phyloP scores from a whole-genome alignment of 2,113 vertebrate genomes.

The Salminus brasiliensis region DNA sequence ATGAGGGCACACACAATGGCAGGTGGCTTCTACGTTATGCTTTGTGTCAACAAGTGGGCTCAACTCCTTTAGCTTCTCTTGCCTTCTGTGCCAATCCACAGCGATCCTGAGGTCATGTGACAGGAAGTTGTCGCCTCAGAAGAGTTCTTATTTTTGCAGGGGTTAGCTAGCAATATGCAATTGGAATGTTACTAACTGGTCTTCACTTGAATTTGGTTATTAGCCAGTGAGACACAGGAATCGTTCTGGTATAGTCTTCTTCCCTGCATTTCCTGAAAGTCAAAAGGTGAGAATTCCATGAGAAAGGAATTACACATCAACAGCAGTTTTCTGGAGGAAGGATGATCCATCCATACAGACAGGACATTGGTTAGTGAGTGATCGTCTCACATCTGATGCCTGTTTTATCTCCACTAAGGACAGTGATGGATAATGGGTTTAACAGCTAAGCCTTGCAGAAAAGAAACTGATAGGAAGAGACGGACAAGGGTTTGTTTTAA shows the following conservation, averaged over 20 bases:
- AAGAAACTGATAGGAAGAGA: not conserved
- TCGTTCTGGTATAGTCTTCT: not conserved
- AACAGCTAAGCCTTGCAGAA: not conserved
- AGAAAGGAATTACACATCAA: conserved; percentile 3
- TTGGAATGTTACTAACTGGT: too few species aligned
- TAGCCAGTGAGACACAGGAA: not conserved
- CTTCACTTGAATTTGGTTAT: not conserved
- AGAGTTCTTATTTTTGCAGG: not conserved
- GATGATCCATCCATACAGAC: not conserved
- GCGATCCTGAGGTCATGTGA: conserved; percentile 3
- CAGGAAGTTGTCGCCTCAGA: conserved; percentile 13
- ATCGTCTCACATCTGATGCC: not conserved
- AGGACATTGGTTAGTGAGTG: not conserved
- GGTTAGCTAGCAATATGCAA: not conserved
- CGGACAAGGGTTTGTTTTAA: not conserved
- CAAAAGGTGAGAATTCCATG: conserved; percentile 7
- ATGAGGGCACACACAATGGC: not conserved
- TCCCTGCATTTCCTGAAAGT: too few species aligned
- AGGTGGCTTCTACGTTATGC: not conserved
- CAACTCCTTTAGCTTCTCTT: not conserved
- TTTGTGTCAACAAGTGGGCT: conserved; percentile 29
- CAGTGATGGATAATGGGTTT: not conserved
- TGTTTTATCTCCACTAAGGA: conserved; percentile 3
- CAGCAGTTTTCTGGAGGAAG: conserved; percentile 6
- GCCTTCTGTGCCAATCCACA: conserved; percentile 1